These are phyloP conservation scores for Axinella damicornis DNA, from an alignment of 37 sponge, comb jelly and placozoan species.

Conservation along the genomic window DNA sequence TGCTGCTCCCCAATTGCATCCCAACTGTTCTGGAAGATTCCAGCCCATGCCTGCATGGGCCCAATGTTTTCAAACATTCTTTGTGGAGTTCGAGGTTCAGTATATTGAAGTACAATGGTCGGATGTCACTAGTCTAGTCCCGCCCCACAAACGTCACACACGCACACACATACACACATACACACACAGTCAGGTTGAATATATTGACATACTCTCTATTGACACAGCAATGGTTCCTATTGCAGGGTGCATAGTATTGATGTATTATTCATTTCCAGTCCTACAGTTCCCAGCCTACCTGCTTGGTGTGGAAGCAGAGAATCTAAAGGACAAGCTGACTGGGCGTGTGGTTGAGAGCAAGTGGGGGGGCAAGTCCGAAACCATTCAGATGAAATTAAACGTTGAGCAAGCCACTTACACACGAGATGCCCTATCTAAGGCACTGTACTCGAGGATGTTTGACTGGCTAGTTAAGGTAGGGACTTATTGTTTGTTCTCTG, in stretches of 20 bases:
- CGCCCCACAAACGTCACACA: too few species aligned
- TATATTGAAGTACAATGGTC: too few species aligned
- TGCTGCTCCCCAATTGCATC: too few species aligned
- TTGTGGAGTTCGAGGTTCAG: too few species aligned
- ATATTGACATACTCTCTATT: too few species aligned
- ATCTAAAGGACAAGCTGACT: constrained; percentile 82
- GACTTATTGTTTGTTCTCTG: too few species aligned
- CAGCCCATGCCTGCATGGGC: too few species aligned
- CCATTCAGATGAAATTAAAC: constrained; percentile 88
- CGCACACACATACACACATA: constrained; percentile 1
- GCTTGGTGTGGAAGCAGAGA: constrained; percentile 83
- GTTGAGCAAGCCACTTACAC: constrained; percentile 95
- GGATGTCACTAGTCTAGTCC: too few species aligned
- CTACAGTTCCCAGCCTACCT: constrained; percentile 94
- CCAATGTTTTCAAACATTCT: too few species aligned
- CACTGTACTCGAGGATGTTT: constrained; percentile 93
- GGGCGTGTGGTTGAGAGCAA: constrained; percentile 97
- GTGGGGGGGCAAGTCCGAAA: constrained; percentile 96
- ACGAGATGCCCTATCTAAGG: constrained; percentile 96
- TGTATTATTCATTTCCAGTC: constrained; percentile 51
- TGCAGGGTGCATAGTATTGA: neutral
- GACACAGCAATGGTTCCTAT: neutral
- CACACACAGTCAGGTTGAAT: neutral
- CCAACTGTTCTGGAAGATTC: too few species aligned
- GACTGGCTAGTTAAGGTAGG: constrained; percentile 93